Conservation (phyloP, 2,113 vertebrate species). For the Cariama cristata region DNA sequence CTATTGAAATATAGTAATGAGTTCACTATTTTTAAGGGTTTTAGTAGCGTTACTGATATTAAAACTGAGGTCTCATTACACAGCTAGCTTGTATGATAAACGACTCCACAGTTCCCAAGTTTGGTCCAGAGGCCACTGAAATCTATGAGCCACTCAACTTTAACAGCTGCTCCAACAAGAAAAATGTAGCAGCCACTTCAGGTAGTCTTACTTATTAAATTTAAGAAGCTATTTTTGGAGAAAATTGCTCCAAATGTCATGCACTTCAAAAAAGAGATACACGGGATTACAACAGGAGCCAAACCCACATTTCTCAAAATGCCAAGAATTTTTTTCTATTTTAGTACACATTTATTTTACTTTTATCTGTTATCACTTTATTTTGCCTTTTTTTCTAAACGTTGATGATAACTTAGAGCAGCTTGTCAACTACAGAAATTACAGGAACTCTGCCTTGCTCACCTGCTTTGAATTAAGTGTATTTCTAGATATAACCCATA, state of each 20-base stretch:
- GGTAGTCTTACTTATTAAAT: not conserved
- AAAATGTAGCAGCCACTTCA: not conserved
- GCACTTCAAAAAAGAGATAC: not conserved
- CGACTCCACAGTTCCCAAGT: not conserved
- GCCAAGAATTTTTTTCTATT: not conserved
- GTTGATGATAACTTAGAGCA: not conserved
- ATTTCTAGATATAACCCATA: not conserved
- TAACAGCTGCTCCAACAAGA: not conserved
- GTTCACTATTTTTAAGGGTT: not conserved
- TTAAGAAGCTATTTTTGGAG: not conserved
- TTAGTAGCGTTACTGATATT: not conserved
- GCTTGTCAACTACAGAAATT: not conserved
- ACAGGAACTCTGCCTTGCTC: not conserved
- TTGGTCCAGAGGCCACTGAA: slow-evolving; percentile 18
- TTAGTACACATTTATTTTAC: not conserved
- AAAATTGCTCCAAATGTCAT: not conserved
- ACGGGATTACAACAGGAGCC: not conserved
- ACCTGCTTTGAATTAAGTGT: not conserved
- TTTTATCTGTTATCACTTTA: not conserved
- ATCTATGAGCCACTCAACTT: not conserved
- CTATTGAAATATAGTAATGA: not conserved
- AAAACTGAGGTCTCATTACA: not conserved
- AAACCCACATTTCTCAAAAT: not conserved
- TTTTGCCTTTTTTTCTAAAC: not conserved
- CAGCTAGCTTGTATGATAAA: not conserved